These are phyloP conservation scores for Dromococcyx pavoninus DNA, from an alignment of 2,797 vertebrate genomes.

Conservation along the genomic window DNA sequence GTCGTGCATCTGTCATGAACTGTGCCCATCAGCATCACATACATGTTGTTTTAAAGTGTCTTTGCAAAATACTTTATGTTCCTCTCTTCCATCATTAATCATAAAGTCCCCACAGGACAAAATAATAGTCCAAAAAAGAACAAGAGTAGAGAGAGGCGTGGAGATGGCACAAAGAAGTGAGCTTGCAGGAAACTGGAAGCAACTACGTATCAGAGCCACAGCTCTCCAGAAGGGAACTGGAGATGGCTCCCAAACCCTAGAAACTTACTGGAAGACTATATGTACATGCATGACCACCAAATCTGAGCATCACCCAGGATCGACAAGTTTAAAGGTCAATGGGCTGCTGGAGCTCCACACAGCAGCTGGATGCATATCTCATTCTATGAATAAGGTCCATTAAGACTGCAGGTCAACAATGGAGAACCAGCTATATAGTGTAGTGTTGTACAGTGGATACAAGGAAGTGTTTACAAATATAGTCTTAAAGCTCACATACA, in stretches of 20 bases:
- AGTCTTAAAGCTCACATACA: neutral
- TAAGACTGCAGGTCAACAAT: neutral
- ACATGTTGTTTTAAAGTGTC: neutral
- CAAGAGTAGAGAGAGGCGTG: neutral
- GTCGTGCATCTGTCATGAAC: neutral
- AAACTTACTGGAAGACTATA: neutral
- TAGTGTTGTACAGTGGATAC: neutral
- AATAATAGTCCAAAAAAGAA: neutral
- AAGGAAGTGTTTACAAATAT: neutral
- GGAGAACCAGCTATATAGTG: fast-evolving
- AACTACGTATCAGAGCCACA: neutral
- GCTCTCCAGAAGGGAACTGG: neutral
- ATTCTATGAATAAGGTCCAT: neutral
- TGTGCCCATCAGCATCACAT: fast-evolving
- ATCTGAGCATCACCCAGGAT: neutral
- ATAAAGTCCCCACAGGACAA: neutral
- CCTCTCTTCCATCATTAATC: neutral
- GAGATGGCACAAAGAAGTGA: neutral
- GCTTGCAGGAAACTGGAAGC: neutral
- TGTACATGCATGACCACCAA: neutral
- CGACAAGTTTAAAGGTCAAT: neutral
- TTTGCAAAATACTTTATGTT: neutral
- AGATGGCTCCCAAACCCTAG: neutral
- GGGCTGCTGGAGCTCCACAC: neutral
- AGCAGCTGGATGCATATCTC: neutral